These are phyloP conservation scores for Sardina pilchardus DNA, from an alignment of 2,113 vertebrate genomes.

Conservation along the genomic window DNA sequence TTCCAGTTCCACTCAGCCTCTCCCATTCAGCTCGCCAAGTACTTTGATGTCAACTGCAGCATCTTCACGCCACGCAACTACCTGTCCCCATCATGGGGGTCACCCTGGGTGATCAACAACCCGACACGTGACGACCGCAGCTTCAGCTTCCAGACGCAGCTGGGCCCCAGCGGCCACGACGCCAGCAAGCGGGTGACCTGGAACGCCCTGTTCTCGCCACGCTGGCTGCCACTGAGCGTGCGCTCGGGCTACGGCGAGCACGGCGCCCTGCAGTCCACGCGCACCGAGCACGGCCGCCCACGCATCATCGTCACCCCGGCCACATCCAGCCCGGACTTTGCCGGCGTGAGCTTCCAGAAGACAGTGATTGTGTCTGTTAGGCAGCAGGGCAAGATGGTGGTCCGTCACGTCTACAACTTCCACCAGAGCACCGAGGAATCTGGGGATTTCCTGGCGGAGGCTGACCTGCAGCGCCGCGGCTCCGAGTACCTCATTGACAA, in stretches of 20 bases:
- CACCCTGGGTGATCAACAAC: constrained; percentile 92
- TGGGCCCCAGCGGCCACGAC: constrained; percentile 90
- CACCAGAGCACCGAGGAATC: constrained; percentile 96
- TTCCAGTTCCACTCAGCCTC: constrained; percentile 96
- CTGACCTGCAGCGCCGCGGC: constrained; percentile 87
- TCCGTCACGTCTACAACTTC: constrained; percentile 91
- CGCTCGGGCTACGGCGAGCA: constrained; percentile 83
- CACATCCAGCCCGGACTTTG: constrained; percentile 86
- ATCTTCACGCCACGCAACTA: constrained; percentile 96
- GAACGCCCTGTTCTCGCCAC: constrained; percentile 94
- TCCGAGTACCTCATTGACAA: constrained; percentile 97
- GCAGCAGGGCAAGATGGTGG: constrained; percentile 86
- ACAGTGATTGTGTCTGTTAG: constrained; percentile 85
- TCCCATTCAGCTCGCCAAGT: constrained; percentile 90
- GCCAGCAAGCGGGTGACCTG: constrained; percentile 85
- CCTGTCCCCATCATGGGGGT: constrained; percentile 87
- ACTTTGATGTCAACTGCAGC: constrained; percentile 92
- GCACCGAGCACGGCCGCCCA: constrained; percentile 80
- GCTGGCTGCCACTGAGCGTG: constrained; percentile 88
- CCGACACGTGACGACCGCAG: constrained; percentile 94
- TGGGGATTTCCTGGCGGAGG: constrained; percentile 85
- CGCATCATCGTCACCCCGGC: constrained; percentile 89
- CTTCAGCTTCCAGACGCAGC: constrained; percentile 93
- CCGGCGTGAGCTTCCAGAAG: constrained; percentile 94
- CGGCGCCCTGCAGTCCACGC: constrained; percentile 79